Evolutionary conservation across 2,113 vertebrate genomes (phyloP).

Genomic region (Strix uralensis): DNA sequence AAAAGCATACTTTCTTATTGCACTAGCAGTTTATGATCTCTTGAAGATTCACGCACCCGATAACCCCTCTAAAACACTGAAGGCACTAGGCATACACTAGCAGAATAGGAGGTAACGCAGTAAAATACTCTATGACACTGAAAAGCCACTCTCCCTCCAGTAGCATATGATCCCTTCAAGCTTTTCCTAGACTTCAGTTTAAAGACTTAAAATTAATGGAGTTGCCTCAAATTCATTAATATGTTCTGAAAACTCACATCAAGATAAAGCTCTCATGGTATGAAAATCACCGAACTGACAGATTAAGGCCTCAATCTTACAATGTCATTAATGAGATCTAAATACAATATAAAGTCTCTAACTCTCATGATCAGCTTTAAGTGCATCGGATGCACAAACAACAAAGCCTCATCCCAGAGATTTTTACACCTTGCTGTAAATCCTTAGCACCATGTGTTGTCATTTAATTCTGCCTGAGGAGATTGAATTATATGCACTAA

Average conservation of each 20-base stretch:
- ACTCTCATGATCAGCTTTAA: neutral
- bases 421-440: neutral
- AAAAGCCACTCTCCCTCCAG: neutral
- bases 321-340: neutral
- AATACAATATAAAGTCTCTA: neutral
- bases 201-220: neutral
- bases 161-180: neutral
- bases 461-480: neutral
- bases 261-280: neutral
- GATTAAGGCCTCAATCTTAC: neutral
- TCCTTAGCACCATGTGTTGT: neutral
- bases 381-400: neutral
- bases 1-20: neutral
- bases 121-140: fast-evolving
- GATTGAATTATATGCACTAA: neutral
- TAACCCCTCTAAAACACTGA: neutral
- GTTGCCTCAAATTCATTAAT: neutral
- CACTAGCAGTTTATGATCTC: neutral
- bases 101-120: fast-evolving
- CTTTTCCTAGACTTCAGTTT: neutral
- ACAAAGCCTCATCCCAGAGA: neutral
- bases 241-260: neutral
- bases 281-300: neutral
- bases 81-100: fast-evolving
- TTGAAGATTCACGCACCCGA: neutral